Evolutionary conservation across 2,888 invertebrate species (phyloP), one percentile per base, ranked within the genome.

Genomic region (Thymelicus acteon): DNA sequence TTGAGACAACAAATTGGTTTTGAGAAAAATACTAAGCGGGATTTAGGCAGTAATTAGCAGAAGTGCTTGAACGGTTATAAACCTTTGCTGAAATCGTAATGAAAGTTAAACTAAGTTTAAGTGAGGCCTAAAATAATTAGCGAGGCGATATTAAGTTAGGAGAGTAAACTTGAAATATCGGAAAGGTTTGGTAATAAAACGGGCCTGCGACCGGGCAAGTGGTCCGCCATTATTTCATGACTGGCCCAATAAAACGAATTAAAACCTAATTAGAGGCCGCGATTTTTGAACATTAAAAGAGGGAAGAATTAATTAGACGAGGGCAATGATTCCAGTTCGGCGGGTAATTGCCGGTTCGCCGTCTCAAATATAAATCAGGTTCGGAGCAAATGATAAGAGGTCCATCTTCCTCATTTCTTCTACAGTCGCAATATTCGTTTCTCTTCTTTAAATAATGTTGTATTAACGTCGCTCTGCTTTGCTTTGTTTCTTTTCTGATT

Each of bases 221-320:
- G 75, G 80, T 76, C 71, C 79, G 76, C 87, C 88, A 86, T 91
- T 90, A 89, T 88, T 87, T 86, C 90, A 87, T 89, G 88, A 87
- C 88, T 88, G 87, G 84, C 83, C 87, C 87, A 90, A 92, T 93
- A 91, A 92, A 92, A 93, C 91, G 90, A 91, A 93, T 93, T 93
- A 93, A 93, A 93, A 91, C 92, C 92, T 93, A 93, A 93, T 93
- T 93, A 92, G 92, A 89, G 87, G 87, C 87, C 84, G 85, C 86
- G 91, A 93, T 93, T 93, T 93, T 93, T 93, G 92, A 92, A 91
- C 92, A 92, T 93, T 92, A 92, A 92, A 89, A 86, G 90, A 90
- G 91, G 91, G 89, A 81, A 86, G 91, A 92, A 92, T 92, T 93
- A 91, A 93, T 93, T 93, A 92, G 90, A 85, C 86, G 87, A 88